Percentiles rank a stretch among this genome's conserved stretches.
phyloP scores from a whole-genome alignment of 2,797 vertebrate genomes.

The Gouania willdenowi region DNA sequence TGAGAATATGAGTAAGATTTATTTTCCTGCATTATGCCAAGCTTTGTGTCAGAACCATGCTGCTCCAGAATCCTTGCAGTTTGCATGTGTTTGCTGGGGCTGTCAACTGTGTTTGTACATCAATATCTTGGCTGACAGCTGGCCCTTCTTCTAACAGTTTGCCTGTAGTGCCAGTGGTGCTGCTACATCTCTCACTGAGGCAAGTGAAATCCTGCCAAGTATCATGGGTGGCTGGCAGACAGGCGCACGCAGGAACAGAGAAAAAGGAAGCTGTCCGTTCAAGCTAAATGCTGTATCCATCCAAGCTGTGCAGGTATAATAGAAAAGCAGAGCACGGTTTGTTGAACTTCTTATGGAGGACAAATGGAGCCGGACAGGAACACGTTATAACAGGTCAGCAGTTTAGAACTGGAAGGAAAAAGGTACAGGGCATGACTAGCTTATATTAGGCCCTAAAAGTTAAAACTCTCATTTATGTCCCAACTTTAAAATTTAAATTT shows the following conservation, averaged over 20 bases:
- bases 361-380: conserved; percentile 56
- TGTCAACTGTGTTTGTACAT: conserved; percentile 34
- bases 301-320: conserved; percentile 48
- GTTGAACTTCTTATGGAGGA: conserved; percentile 50
- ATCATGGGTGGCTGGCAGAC: conserved; percentile 47
- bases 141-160: conserved; percentile 28
- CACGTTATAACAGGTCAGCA: conserved; percentile 49
- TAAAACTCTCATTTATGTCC: no score
- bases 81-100: conserved; percentile 38
- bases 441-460: no score
- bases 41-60: conserved; percentile 22
- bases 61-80: conserved; percentile 34
- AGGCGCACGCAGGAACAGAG: conserved; percentile 38
- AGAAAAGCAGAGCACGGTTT: conserved; percentile 45
- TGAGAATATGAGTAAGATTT: neutral
- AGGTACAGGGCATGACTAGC: no score
- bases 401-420: conserved; percentile 31
- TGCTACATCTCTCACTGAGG: conserved; percentile 32
- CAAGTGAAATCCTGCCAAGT: conserved; percentile 59
- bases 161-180: conserved; percentile 33
- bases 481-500: no score
- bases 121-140: conserved; percentile 50
- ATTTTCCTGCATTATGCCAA: conserved; percentile 23
- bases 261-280: conserved; percentile 50
- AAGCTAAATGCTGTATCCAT: conserved; percentile 51